These are phyloP conservation scores for Lamproptera curius DNA, from an alignment of 2,888 invertebrate species.

Conservation along the genomic window DNA sequence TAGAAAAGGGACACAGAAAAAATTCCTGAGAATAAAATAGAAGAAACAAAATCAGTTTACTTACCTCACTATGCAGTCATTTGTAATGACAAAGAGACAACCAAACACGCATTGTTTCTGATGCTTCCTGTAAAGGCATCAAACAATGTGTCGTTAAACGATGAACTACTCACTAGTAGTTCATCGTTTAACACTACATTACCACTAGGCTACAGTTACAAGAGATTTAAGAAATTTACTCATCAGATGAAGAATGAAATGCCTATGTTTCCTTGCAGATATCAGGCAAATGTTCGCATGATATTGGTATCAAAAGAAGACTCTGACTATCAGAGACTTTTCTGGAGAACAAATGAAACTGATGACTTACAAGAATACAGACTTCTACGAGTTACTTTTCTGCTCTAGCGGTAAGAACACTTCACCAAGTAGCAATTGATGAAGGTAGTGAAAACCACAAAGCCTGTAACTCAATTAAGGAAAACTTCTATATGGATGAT, in stretches of 20 bases:
- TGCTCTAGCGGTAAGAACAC: constrained; percentile 19
- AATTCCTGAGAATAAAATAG: no score
- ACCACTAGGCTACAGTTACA: constrained; percentile 30
- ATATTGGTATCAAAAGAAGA: constrained; percentile 27
- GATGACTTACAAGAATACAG: background rate
- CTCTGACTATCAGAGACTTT: constrained; percentile 27
- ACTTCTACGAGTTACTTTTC: background rate
- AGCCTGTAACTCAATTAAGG: no score
- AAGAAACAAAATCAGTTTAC: no score
- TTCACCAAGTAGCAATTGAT: constrained; percentile 22
- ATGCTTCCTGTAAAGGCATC: no score
- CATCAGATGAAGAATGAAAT: constrained; percentile 29
- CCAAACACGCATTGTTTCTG: no score
- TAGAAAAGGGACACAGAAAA: constrained; percentile 22
- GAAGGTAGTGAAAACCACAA: constrained; percentile 19
- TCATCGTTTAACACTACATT: no score
- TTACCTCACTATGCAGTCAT: no score
- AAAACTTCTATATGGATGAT: no score
- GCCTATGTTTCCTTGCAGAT: constrained; percentile 28
- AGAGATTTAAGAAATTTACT: constrained; percentile 28
- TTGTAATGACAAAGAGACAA: no score
- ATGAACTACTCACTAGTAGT: no score
- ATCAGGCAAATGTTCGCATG: constrained; percentile 33
- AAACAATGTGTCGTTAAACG: no score
- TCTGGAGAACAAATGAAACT: constrained; percentile 18